Percentiles rank a stretch among this genome's conserved stretches.
Evolutionary conservation across 2,113 vertebrate species (phyloP).

Genomic region (Ivindomyrus marchei): DNA sequence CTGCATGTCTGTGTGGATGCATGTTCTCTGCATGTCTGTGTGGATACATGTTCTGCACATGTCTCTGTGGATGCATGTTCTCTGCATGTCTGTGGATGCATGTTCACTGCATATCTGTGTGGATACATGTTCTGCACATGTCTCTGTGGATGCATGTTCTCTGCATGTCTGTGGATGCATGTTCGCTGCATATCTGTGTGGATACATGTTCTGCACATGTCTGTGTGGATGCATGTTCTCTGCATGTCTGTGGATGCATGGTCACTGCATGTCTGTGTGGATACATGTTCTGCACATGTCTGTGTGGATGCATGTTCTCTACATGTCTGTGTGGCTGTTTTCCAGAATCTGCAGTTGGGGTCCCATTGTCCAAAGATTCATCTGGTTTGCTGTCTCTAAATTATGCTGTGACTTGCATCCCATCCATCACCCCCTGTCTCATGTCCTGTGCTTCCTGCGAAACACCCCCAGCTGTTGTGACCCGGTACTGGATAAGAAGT

Average conservation of each 20-base stretch:
- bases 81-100: not conserved
- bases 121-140: too few species aligned
- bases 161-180: not conserved
- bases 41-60: not conserved
- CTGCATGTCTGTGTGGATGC: not conserved
- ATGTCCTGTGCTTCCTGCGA: not conserved
- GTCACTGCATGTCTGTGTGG: not conserved
- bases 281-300: not conserved
- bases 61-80: not conserved
- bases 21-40: not conserved
- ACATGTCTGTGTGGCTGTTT: not conserved
- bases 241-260: not conserved
- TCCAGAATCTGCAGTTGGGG: not conserved
- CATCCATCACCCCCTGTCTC: not conserved
- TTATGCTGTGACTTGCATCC: not conserved
- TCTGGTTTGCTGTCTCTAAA: not conserved
- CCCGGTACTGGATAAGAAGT: not conserved
- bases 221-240: not conserved
- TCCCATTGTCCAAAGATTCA: not conserved
- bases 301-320: not conserved
- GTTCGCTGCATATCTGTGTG: not conserved
- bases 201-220: not conserved
- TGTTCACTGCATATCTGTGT: not conserved
- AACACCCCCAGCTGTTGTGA: not conserved
- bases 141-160: not conserved